Conservation (phyloP, 2,797 vertebrate species). For the Poeciliopsis turneri region DNA sequence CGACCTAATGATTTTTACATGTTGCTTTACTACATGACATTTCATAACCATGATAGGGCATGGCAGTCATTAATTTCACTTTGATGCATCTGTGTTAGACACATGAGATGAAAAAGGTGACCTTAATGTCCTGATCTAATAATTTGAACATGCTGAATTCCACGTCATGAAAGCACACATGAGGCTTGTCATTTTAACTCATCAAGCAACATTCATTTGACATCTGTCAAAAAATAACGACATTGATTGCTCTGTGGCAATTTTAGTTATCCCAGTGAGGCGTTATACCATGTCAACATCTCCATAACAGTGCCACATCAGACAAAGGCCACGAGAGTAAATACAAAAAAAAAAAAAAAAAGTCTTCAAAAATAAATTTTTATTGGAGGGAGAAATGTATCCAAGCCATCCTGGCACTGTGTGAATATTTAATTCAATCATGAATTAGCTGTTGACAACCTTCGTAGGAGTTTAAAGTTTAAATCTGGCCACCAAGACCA, state of each 20-base stretch:
- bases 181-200: background rate
- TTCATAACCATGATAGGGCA: background rate
- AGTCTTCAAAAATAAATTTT: background rate
- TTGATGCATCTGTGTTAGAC: background rate
- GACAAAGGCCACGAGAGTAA: background rate
- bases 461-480: background rate
- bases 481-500: background rate
- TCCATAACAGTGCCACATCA: background rate
- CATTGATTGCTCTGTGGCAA: background rate
- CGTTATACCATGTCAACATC: background rate
- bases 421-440: background rate
- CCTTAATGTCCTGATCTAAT: background rate
- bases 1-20: background rate
- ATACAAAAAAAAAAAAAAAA: background rate
- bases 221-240: conserved; percentile 5
- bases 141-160: conserved; percentile 3
- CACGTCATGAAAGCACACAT: background rate
- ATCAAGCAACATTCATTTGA: conserved; percentile 6
- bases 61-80: background rate
- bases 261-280: background rate
- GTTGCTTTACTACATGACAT: conserved; percentile 5
- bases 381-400: background rate
- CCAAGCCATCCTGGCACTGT: background rate
- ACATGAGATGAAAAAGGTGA: background rate
- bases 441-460: background rate